Conservation (phyloP, 2,888 invertebrate genomes). For the Nowickia ferox region DNA sequence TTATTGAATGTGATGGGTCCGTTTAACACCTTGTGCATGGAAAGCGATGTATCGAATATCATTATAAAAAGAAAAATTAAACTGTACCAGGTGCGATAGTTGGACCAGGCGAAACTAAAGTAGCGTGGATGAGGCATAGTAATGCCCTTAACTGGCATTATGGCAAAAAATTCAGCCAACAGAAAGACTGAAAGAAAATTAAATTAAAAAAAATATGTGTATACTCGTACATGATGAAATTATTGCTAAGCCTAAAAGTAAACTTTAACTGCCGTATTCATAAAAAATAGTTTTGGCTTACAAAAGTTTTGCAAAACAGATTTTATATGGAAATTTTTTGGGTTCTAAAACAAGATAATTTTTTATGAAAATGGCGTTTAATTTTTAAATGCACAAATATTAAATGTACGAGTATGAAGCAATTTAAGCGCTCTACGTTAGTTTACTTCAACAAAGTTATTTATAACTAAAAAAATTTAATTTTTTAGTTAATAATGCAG, state of each 20-base stretch:
- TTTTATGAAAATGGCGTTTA: no score
- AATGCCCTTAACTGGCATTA: constrained; percentile 85
- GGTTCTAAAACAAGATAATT: no score
- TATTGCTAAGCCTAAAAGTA: not conserved
- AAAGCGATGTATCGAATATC: constrained; percentile 74
- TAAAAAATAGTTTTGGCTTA: no score
- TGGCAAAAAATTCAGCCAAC: constrained; percentile 84
- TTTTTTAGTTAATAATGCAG: no score
- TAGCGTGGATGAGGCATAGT: constrained; percentile 82
- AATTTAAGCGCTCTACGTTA: no score
- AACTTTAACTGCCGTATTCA: not conserved
- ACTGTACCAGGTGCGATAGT: constrained; percentile 78
- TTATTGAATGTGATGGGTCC: constrained; percentile 78
- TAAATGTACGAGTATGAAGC: no score
- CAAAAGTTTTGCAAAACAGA: not conserved
- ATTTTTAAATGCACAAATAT: no score
- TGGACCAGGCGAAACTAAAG: constrained; percentile 81
- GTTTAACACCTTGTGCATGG: constrained; percentile 76
- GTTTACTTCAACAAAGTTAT: no score
- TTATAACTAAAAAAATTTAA: no score
- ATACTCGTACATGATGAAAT: no score
- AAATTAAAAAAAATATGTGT: not conserved
- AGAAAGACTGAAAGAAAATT: constrained; percentile 77
- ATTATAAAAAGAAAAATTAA: constrained; percentile 74
- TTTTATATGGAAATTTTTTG: no score